Evolutionary conservation across 2,113 vertebrate species (phyloP).

Genomic region (Charadrius vociferus): DNA sequence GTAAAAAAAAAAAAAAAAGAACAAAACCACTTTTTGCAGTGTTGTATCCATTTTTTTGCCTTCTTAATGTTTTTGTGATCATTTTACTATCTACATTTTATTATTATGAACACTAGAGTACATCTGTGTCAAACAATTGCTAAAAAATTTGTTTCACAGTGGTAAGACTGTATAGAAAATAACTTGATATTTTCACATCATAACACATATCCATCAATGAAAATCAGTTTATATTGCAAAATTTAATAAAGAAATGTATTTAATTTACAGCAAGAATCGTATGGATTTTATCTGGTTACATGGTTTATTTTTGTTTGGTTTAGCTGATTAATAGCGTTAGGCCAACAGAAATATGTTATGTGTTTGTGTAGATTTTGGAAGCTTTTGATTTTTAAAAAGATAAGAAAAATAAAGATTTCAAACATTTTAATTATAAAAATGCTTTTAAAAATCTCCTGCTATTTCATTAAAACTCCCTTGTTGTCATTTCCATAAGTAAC

Average conservation of each 20-base stretch:
- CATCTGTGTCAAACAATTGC: neutral
- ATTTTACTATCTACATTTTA: neutral
- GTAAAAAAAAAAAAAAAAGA: neutral
- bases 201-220: neutral
- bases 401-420: no score
- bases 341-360: neutral
- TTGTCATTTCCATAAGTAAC: neutral
- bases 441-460: fast-evolving
- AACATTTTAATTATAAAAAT: neutral
- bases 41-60: neutral
- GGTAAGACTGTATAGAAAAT: neutral
- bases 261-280: neutral
- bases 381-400: no score
- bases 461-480: neutral
- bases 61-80: neutral
- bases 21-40: neutral
- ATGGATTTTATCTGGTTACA: neutral
- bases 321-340: neutral
- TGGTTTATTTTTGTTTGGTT: neutral
- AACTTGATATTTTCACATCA: neutral
- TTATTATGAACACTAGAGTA: neutral
- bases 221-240: neutral
- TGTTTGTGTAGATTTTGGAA: neutral
- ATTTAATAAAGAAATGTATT: neutral
- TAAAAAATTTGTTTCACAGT: neutral